A percentile compares a stretch with the other conserved stretches of the same genome.
These are phyloP conservation scores for Pocillopora meandrina DNA, from an alignment of 92 coral and sea anemone species.

Conservation along the genomic window DNA sequence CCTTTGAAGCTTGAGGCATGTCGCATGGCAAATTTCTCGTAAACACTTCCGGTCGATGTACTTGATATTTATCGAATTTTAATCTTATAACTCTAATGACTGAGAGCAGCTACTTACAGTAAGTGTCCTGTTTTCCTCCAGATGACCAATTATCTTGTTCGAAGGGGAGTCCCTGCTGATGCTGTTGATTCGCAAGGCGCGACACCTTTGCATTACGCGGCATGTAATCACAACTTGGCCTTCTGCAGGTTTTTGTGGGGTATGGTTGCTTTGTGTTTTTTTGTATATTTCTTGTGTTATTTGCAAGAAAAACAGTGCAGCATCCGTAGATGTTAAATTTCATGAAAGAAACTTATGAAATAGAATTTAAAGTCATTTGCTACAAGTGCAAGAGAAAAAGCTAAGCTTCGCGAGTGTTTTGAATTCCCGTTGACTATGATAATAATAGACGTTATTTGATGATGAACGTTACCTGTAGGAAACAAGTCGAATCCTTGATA, in stretches of 20 bases:
- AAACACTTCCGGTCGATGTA: no score
- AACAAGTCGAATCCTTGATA: background rate
- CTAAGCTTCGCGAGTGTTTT: no score
- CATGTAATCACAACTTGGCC: constrained; percentile 76
- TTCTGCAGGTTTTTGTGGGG: constrained; percentile 80
- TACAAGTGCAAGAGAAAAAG: no score
- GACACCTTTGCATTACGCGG: constrained; percentile 82
- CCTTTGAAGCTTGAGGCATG: no score
- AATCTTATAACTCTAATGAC: background rate
- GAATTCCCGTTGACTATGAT: no score
- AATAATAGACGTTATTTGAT: no score
- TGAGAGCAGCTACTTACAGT: no score
- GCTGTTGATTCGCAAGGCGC: constrained; percentile 76
- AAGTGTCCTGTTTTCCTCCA: constrained; percentile 11
- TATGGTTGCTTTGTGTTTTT: constrained; percentile 11
- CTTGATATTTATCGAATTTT: background rate
- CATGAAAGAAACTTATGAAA: no score
- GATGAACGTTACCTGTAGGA: no score
- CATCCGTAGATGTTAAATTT: no score
- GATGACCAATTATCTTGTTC: constrained; percentile 83
- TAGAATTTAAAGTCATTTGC: no score
- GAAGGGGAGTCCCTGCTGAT: constrained; percentile 79
- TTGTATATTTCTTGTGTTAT: background rate
- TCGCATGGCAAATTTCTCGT: no score
- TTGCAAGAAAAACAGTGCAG: background rate